A percentile compares a stretch with the other conserved stretches of the same genome.
Conservation (phyloP, 2,888 invertebrate genomes). For the Lordiphosa fenestrarum region DNA sequence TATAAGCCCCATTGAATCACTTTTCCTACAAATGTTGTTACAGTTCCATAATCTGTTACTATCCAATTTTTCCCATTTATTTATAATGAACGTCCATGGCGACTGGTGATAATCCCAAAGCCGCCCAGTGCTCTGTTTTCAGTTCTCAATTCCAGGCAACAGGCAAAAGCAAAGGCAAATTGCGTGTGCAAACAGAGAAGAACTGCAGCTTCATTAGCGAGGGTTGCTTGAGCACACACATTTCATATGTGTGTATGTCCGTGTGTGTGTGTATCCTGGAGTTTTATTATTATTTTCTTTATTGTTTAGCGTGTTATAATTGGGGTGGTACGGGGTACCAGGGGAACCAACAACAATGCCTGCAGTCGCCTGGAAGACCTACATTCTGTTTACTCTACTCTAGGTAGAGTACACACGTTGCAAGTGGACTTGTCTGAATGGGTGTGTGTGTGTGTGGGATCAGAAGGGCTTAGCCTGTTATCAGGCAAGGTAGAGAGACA, state of each 20-base stretch:
- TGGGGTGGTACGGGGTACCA: conserved; percentile 48
- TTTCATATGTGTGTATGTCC: conserved; percentile 3
- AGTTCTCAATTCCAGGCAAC: conserved; percentile 7
- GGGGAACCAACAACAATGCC: conserved; percentile 43
- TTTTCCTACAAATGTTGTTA: neutral
- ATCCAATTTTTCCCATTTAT: neutral
- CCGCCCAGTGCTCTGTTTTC: neutral
- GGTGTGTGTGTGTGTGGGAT: conserved; percentile 28
- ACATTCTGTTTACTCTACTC: conserved; percentile 43
- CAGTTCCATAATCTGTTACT: neutral
- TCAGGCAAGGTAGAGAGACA: conserved; percentile 25
- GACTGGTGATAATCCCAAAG: conserved; percentile 47
- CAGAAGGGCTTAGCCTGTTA: conserved; percentile 45
- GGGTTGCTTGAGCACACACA: conserved; percentile 61
- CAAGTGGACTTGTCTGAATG: conserved; percentile 8
- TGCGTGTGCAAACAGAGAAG: conserved; percentile 48
- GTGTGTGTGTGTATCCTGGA: conserved; percentile 46
- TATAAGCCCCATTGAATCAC: no score
- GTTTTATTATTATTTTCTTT: conserved; percentile 73
- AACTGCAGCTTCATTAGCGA: conserved; percentile 58
- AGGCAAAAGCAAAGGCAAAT: conserved; percentile 27
- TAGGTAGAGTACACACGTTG: conserved; percentile 8
- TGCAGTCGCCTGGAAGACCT: conserved; percentile 65
- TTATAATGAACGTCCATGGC: conserved; percentile 48
- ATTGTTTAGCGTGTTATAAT: conserved; percentile 71